Conservation (phyloP, 2,888 invertebrate species). For the Clanis bilineata region DNA sequence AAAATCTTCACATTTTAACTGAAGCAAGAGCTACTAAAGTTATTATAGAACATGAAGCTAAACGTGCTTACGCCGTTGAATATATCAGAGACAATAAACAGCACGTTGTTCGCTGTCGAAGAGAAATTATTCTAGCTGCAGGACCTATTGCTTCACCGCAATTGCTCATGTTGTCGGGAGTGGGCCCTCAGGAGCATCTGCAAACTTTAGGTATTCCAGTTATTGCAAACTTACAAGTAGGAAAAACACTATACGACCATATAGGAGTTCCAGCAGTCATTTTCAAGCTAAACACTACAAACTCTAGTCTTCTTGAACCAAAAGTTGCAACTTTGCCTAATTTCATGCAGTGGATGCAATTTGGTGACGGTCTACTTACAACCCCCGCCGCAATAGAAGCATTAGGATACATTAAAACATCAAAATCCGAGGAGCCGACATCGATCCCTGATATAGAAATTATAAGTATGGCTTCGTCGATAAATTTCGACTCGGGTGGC, state of each 20-base stretch:
- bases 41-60: constrained; percentile 77
- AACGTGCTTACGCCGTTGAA: constrained; percentile 86
- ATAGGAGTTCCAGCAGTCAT: constrained; percentile 78
- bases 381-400: constrained; percentile 86
- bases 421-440: constrained; percentile 75
- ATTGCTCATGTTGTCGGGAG: constrained; percentile 93
- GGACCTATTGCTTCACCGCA: constrained; percentile 95
- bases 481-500: constrained; percentile 83
- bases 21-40: constrained; percentile 68
- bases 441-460: constrained; percentile 86
- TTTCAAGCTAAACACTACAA: constrained; percentile 68
- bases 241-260: constrained; percentile 85
- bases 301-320: constrained; percentile 65
- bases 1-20: constrained; percentile 82
- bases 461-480: constrained; percentile 84
- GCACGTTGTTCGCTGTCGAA: constrained; percentile 83
- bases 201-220: constrained; percentile 82
- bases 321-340: constrained; percentile 68
- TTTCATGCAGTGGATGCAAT: constrained; percentile 70
- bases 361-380: constrained; percentile 81
- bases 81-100: constrained; percentile 81
- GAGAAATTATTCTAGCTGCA: constrained; percentile 92
- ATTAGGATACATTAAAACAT: constrained; percentile 84
- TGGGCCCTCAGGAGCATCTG: constrained; percentile 82
- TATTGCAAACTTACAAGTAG: constrained; percentile 85